Conservation (phyloP, 1,140 invertebrate species). For the Latrodectus geometricus region DNA sequence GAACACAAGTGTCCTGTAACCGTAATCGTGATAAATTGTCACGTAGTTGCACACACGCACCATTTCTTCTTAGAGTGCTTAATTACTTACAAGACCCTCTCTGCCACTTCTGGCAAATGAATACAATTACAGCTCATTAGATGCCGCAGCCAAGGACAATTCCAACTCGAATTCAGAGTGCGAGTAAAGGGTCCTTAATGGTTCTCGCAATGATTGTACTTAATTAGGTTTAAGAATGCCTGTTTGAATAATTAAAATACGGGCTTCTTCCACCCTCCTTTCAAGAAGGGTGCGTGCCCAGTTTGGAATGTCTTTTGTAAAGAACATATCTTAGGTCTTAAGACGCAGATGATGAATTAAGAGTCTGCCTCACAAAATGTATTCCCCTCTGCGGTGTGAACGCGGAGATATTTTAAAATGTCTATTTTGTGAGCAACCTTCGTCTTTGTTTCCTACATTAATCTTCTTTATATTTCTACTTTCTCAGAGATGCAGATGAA, state of each 20-base stretch:
- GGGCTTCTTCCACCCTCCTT: background rate
- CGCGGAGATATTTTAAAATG: background rate
- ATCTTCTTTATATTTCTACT: background rate
- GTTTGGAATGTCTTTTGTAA: background rate
- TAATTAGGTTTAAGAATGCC: slow-evolving; percentile 45
- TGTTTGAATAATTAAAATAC: slow-evolving; percentile 53
- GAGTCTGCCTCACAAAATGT: background rate
- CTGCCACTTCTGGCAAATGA: slow-evolving; percentile 46
- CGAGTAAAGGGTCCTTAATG: slow-evolving; percentile 27
- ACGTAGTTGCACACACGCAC: slow-evolving; percentile 10
- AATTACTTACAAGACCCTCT: slow-evolving; percentile 21
- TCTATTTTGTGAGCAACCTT: background rate
- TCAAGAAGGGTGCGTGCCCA: background rate
- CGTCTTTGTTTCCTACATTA: background rate
- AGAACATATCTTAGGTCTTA: background rate
- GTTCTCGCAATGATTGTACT: slow-evolving; percentile 34
- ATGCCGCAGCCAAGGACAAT: background rate
- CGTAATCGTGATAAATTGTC: slow-evolving; percentile 55
- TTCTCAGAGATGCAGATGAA: background rate
- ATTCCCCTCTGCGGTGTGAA: background rate
- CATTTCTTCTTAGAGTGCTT: slow-evolving; percentile 39
- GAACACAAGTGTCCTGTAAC: slow-evolving; percentile 13
- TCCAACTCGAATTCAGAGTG: background rate
- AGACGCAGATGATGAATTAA: background rate
- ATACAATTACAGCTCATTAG: slow-evolving; percentile 54